A percentile compares a stretch with the other conserved stretches of the same genome.
phyloP scores from a whole-genome alignment of 2,888 invertebrate species.

The Ormyrus labotus region DNA sequence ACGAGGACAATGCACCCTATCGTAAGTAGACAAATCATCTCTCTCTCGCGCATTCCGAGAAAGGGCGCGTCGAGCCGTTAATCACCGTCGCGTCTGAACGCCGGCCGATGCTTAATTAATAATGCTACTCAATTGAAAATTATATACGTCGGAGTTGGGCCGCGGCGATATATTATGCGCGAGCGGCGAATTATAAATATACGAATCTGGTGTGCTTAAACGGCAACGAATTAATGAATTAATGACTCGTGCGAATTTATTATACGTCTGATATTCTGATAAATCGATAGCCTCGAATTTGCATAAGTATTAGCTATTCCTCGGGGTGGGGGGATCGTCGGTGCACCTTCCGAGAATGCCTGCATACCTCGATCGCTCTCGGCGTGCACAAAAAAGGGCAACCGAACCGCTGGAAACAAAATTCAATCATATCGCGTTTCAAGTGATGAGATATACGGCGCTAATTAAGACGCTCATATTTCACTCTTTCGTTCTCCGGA shows the following conservation, averaged over 20 bases:
- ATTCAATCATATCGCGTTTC: not conserved
- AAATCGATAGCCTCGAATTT: slow-evolving; percentile 36
- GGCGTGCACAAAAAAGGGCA: not conserved
- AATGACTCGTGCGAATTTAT: slow-evolving; percentile 17
- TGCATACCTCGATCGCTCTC: slow-evolving; percentile 29
- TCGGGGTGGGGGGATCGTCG: not conserved
- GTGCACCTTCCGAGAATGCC: slow-evolving; percentile 37
- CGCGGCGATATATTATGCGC: no score
- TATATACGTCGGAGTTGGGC: no score
- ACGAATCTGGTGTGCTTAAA: not conserved
- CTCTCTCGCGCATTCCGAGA: no score
- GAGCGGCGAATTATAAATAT: no score
- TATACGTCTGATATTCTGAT: slow-evolving; percentile 31
- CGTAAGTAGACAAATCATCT: slow-evolving; percentile 77
- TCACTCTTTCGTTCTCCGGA: slow-evolving; percentile 35
- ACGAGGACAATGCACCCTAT: slow-evolving; percentile 77
- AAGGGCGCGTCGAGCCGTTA: no score
- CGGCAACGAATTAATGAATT: slow-evolving; percentile 34
- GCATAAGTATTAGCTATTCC: slow-evolving; percentile 50
- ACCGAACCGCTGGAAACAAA: not conserved
- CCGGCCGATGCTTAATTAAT: no score
- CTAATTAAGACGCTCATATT: slow-evolving; percentile 50
- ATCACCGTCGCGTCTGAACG: no score
- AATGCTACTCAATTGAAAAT: no score
- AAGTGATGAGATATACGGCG: slow-evolving; percentile 14